phyloP scores from a whole-genome alignment of 2,888 invertebrate species.

The Microctonus aethiopoides region DNA sequence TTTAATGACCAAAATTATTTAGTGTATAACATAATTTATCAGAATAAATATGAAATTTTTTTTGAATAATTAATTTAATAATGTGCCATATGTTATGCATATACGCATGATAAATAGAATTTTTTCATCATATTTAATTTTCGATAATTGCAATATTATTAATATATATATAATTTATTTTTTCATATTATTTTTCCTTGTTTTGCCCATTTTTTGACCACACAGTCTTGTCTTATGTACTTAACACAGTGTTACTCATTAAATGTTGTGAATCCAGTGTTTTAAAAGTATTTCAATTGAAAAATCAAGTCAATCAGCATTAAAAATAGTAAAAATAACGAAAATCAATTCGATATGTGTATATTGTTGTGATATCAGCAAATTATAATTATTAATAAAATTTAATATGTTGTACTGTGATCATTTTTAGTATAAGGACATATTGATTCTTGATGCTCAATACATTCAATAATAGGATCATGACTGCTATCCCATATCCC shows the following conservation, averaged over 20 bases:
- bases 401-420: conserved; percentile 42
- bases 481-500: conserved; percentile 96
- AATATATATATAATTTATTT: not conserved
- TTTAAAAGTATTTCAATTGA: conserved; percentile 41
- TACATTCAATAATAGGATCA: conserved; percentile 87
- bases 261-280: not conserved
- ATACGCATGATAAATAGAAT: not conserved
- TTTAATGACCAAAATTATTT: not conserved
- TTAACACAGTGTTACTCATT: not conserved
- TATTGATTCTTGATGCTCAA: conserved; percentile 75
- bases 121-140: not conserved
- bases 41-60: no score
- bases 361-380: not conserved
- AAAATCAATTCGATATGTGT: conserved; percentile 11
- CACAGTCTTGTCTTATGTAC: not conserved
- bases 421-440: conserved; percentile 66
- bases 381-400: not conserved
- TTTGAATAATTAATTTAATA: not conserved
- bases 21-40: not conserved
- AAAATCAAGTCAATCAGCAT: conserved; percentile 23
- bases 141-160: not conserved
- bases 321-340: conserved; percentile 10
- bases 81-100: not conserved
- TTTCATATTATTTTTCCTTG: not conserved
- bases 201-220: not conserved